Conservation (phyloP, 2,797 vertebrate genomes). For the Galagoides demidoff region DNA sequence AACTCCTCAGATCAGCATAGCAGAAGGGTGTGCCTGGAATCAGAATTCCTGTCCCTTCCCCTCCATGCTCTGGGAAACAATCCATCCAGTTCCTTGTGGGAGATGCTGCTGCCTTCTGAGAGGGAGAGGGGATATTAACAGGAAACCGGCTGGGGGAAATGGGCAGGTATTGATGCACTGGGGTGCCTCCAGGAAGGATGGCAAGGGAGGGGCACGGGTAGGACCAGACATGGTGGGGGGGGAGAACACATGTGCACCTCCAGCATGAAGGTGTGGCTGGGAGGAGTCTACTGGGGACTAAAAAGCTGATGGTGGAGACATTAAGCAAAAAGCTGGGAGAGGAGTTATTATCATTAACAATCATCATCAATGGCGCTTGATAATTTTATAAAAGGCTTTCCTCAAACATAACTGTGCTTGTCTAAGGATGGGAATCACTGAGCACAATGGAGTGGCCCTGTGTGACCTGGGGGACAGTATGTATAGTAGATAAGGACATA, state of each 20-base stretch:
- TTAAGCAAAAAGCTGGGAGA: neutral
- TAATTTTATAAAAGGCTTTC: conserved; percentile 11
- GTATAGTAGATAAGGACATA: neutral
- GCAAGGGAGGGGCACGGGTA: neutral
- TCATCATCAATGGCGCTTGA: neutral
- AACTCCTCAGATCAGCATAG: conserved; percentile 21
- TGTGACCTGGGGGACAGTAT: neutral
- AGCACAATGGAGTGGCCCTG: neutral
- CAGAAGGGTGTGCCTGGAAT: conserved; percentile 53
- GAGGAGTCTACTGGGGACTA: neutral
- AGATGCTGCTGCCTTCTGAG: neutral
- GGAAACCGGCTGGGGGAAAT: conserved; percentile 58
- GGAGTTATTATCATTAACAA: neutral
- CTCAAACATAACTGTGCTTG: neutral
- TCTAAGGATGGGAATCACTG: neutral
- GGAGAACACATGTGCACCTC: neutral
- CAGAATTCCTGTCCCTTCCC: conserved; percentile 36
- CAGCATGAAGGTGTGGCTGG: neutral
- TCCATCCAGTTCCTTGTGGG: conserved; percentile 61
- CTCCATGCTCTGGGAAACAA: conserved; percentile 66
- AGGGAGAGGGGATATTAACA: conserved; percentile 9
- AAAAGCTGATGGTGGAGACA: neutral
- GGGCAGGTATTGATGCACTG: conserved; percentile 41
- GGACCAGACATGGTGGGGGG: neutral
- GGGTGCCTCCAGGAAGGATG: conserved; percentile 67